These are phyloP conservation scores for Eciton burchellii DNA, from an alignment of 1,140 invertebrate genomes.

Conservation along the genomic window DNA sequence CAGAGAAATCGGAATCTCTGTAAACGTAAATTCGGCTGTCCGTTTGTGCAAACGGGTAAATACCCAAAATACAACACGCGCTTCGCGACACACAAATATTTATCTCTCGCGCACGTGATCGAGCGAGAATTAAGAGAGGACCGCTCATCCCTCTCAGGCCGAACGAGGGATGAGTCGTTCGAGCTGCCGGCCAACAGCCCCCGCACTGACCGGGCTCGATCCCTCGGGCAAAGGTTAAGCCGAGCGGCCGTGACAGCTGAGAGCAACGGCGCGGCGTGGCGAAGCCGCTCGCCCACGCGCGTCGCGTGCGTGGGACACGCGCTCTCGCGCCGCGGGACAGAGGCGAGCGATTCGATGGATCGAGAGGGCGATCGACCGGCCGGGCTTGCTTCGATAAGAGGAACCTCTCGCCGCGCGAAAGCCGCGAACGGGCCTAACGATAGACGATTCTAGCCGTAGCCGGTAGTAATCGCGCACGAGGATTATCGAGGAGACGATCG, in stretches of 20 bases:
- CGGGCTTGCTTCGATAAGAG: constrained; percentile 53
- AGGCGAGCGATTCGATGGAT: constrained; percentile 26
- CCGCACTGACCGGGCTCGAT: not conserved
- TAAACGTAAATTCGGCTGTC: no score
- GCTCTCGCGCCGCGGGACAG: not conserved
- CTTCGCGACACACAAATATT: no score
- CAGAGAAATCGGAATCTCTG: no score
- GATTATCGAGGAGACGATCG: constrained; percentile 73
- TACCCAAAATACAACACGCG: no score
- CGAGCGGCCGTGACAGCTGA: constrained; percentile 38
- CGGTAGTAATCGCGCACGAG: constrained; percentile 70
- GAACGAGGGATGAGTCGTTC: no score
- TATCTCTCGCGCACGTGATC: no score
- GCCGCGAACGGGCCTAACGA: constrained; percentile 50
- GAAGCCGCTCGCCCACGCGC: constrained; percentile 29
- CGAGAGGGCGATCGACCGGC: constrained; percentile 62
- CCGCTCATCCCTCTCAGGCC: not conserved
- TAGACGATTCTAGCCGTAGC: constrained; percentile 23
- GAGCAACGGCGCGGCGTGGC: constrained; percentile 51
- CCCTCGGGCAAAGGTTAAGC: constrained; percentile 11
- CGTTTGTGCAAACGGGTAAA: no score
- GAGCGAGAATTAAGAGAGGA: no score
- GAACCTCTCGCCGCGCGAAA: constrained; percentile 61
- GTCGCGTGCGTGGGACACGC: constrained; percentile 32
- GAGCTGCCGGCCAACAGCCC: not conserved